Conservation (phyloP, 2,797 vertebrate genomes). For the Cephalopachus bancanus region DNA sequence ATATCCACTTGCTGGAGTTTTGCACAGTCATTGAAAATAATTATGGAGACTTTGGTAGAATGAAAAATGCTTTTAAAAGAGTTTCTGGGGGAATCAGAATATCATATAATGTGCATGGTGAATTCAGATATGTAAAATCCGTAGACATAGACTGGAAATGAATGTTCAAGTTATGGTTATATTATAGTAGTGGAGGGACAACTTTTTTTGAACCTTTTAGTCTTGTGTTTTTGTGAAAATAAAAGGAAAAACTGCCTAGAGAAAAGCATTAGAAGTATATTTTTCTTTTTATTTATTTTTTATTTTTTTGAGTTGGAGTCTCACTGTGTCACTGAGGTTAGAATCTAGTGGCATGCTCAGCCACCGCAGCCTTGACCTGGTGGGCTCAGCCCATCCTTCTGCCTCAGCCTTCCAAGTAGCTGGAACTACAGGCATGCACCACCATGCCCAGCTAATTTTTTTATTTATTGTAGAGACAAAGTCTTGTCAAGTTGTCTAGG, state of each 20-base stretch:
- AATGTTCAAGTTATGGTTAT: constrained; percentile 17
- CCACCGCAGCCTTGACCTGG: too few relatives aligned
- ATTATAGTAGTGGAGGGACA: constrained; percentile 28
- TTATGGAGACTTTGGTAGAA: constrained; percentile 44
- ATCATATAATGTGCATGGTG: not conserved
- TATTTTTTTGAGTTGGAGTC: too few relatives aligned
- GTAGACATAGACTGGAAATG: constrained; percentile 1
- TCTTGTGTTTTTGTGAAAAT: constrained; percentile 72
- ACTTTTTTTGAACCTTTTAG: constrained; percentile 7
- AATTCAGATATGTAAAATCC: constrained; percentile 59
- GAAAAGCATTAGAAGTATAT: constrained; percentile 39
- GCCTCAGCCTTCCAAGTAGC: too few relatives aligned
- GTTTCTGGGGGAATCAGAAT: constrained; percentile 46
- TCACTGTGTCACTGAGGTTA: too few relatives aligned
- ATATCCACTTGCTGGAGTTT: constrained; percentile 42
- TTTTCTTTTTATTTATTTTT: not conserved
- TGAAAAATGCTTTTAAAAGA: constrained; percentile 59
- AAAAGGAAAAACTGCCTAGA: constrained; percentile 53
- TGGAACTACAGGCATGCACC: too few relatives aligned
- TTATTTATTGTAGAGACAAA: too few relatives aligned
- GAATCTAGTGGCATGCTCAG: too few relatives aligned
- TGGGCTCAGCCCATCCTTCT: too few relatives aligned
- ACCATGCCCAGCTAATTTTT: too few relatives aligned
- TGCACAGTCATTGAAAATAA: constrained; percentile 47
- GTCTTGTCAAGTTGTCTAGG: too few relatives aligned